Conservation (phyloP, 1,140 invertebrate genomes). For the Dreissena rostriformis region DNA sequence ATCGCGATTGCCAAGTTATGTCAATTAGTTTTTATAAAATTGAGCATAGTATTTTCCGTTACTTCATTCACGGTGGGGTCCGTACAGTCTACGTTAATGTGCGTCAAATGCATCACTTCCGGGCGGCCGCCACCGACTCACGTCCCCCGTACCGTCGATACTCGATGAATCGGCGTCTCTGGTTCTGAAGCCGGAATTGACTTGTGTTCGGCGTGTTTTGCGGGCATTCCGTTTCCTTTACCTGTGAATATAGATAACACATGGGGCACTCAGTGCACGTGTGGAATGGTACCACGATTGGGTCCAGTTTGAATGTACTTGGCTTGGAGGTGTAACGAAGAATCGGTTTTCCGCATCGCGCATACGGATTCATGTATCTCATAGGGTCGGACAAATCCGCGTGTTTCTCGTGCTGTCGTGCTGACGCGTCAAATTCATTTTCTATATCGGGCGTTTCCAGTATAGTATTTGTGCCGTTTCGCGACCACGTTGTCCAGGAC, state of each 20-base stretch:
- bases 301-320: conserved; percentile 51
- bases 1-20: too few species aligned
- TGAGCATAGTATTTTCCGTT: too few species aligned
- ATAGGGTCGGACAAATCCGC: background rate
- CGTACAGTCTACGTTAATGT: background rate
- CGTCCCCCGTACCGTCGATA: background rate
- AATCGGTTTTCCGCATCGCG: conserved; percentile 44
- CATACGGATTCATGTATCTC: background rate
- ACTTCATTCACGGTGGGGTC: background rate
- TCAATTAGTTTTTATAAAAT: too few species aligned
- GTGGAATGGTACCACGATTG: conserved; percentile 66
- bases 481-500: conserved; percentile 7
- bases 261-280: conserved; percentile 64
- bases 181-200: conserved; percentile 16
- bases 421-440: background rate
- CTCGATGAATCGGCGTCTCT: background rate
- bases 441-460: background rate
- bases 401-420: background rate
- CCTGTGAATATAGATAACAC: conserved; percentile 54
- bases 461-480: background rate
- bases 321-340: conserved; percentile 58
- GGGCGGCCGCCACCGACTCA: background rate
- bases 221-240: conserved; percentile 53
- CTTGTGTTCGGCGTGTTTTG: conserved; percentile 61
- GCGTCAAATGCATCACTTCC: background rate